phyloP scores from a whole-genome alignment of 2,797 vertebrate genomes.

The Hydrocynus forskahlii region DNA sequence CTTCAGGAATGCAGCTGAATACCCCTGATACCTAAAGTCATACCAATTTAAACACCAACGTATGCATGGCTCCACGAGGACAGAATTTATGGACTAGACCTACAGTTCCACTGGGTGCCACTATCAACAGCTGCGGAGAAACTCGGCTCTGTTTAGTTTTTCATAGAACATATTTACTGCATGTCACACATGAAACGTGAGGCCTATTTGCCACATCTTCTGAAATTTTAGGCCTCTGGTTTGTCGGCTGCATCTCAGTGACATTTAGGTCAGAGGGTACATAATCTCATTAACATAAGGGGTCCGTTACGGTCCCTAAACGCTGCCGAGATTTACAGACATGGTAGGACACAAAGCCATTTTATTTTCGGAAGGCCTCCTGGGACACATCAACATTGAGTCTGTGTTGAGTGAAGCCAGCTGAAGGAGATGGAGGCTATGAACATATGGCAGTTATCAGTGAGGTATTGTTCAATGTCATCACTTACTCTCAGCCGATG shows the following conservation, averaged over 20 bases:
- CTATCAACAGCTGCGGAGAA: constrained; percentile 2
- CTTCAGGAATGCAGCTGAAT: not conserved
- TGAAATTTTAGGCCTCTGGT: not conserved
- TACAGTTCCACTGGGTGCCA: constrained; percentile 1
- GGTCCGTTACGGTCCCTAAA: not conserved
- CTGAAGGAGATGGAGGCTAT: not conserved
- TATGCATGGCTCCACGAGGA: not conserved
- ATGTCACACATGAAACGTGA: constrained; percentile 6
- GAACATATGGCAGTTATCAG: constrained; percentile 31
- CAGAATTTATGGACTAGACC: constrained; percentile 1
- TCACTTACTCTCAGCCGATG: not conserved
- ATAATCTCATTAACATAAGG: constrained; percentile 23
- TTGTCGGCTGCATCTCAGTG: constrained; percentile 4
- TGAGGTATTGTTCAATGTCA: constrained; percentile 6
- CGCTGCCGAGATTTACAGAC: constrained; percentile 1
- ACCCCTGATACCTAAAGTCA: not conserved
- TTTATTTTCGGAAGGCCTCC: constrained; percentile 26
- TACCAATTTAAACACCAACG: not conserved
- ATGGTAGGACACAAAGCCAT: not conserved
- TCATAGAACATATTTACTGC: constrained; percentile 6
- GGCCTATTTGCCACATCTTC: not conserved
- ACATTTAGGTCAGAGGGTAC: not conserved
- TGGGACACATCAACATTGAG: constrained; percentile 20
- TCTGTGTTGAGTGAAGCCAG: not conserved
- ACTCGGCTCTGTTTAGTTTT: not conserved